Base-by-base conservation (phyloP, 2,888 invertebrate species). In the Ormyrus rosae region DNA sequence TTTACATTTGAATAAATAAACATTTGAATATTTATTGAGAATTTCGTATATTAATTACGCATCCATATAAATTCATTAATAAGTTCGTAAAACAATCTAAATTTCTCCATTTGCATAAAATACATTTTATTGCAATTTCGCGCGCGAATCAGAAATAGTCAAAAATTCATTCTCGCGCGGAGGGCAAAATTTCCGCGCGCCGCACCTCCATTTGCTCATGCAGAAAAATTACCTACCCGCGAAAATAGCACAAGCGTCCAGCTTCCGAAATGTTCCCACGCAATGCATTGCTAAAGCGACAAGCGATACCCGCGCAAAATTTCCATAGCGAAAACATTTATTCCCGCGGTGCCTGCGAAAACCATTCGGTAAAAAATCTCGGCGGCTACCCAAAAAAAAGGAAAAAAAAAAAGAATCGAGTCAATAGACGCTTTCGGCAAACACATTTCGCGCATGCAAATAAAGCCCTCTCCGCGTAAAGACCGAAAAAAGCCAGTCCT, bases 391-490 rank as follows among this genome's bases (percentile, higher is more conserved):
- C 71, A 8, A 4, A 11, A 53, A 10, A 8, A 1, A 48, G 19
- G 58, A 34, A 34, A 34, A 34, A 61, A 61, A 69, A 10, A 8
- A 3, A 48, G 19, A 70, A 34, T 34, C 34, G 34, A 34, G 34
- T 34, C 34, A 34, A 58, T 58, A 58, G 46, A 50, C 19, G 61
- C n/a, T 45, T 34, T 34, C 34, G 51, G 60, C 56, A 58, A 53
- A 61, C 72, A 34, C 69, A 63, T 79, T 68, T 63, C 56, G 69
- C 63, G 63, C 50, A 79, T 69, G 73, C 72, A 78, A 78, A 78
- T 78, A 72, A 78, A 78, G 71, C 65, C 11, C 34, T 34, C 34
- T 4, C 34, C 11, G 48, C 11, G 46, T 72, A 72, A 46, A 64
- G 45, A 46, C 51, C 53, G 46, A 9, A 34, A 34, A 34, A 34